Conservation (phyloP, 2,113 vertebrate genomes). For the Nipponia nippon region DNA sequence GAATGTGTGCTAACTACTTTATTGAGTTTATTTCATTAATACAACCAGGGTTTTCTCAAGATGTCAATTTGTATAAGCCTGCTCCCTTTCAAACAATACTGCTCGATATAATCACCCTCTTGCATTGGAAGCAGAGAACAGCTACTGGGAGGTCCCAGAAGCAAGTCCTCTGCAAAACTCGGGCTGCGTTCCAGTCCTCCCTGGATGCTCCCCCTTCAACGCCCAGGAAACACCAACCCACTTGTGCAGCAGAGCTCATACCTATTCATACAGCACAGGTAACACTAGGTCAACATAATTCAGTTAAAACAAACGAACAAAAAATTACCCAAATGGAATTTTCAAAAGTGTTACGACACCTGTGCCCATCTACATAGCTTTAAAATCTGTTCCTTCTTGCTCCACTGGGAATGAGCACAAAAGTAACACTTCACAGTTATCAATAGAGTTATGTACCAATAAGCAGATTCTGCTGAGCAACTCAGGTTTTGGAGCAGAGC, state of each 20-base stretch:
- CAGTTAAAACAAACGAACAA: background rate
- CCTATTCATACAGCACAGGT: background rate
- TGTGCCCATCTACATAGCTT: background rate
- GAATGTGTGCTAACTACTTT: background rate
- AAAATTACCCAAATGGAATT: accelerated
- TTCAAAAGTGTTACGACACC: background rate
- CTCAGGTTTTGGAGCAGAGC: background rate
- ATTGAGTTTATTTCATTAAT: background rate
- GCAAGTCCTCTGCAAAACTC: background rate
- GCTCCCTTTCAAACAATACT: background rate
- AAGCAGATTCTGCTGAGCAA: background rate
- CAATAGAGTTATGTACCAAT: background rate
- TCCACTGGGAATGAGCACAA: accelerated
- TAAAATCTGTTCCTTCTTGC: background rate
- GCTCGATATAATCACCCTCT: background rate
- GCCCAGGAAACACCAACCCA: background rate
- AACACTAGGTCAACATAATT: background rate
- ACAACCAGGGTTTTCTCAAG: background rate
- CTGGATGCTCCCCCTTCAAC: accelerated
- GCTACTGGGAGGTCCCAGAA: background rate
- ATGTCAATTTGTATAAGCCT: background rate
- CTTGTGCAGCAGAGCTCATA: background rate
- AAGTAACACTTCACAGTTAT: background rate
- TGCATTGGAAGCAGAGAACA: background rate
- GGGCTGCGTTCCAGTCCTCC: background rate